Evolutionary conservation across 2,888 invertebrate genomes (phyloP), one percentile per base, ranked within the genome.

Genomic region (Amphipoea lucens): DNA sequence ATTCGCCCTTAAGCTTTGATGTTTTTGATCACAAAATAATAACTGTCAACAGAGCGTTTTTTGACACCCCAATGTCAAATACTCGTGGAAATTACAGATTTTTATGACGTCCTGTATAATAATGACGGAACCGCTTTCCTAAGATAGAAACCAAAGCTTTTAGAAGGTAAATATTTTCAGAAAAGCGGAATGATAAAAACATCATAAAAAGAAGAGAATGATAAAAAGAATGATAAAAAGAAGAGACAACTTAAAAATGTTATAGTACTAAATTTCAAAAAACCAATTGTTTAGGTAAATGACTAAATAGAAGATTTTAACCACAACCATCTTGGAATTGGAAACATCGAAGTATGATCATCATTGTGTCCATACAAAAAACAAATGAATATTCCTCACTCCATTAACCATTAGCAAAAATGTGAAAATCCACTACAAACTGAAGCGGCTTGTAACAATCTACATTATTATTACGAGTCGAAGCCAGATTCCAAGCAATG

Each of bases 401-500:
- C 9, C 36, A 76, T 76, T 40, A 69, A 51, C 29, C 17, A 51
- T 42, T 62, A 65, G 40, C 45, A 75, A 65, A 54, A 62, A 70
- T 68, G 20, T 62, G 73, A 74, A 67, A 36, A 76, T 54, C 42
- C 9, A 23, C 42, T 71, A 29, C 29, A 60, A 63, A 76, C 42
- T 63, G 14, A 57, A 45, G 63, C 63, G 17, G 67, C 29, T 79
- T 36, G 42, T 76, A 60, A 20, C 65, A 68, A 76, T 79, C 62
- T 79, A 62, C 76, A 79, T 75, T 71, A 76, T 57, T 78, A 57
- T 74, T 78, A 71, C 73, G 72, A 71, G 74, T 71, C 63, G 63
- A 77, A 76, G 54, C 68, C 42, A 74, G 60, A 86, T 87, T 84
- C 82, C 82, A 69, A 72, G 4, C 68, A 60, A 79, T 88, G 82